Evolutionary conservation across 2,797 vertebrate species (phyloP), one percentile per base, ranked within the genome.

Genomic region (Acestrorhynchus altus): DNA sequence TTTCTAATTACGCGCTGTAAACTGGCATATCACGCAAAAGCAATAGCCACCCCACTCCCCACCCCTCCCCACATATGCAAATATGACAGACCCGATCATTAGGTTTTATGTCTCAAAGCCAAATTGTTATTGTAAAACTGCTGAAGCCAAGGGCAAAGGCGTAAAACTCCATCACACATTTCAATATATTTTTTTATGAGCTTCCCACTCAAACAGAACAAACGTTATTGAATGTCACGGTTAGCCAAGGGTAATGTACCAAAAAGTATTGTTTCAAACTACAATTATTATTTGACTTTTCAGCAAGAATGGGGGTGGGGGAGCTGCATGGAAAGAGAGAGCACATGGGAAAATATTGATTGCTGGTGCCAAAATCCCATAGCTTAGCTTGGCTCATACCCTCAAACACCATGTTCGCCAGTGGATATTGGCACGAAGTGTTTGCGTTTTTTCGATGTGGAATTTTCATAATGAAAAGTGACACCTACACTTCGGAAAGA

Each of bases 41-140:
- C 88, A 91, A 91, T 92, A 91, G 91, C 86, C 87, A 85, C 84
- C 86, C 88, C 84, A 85, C 59, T 70, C 24, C 66, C 66, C 47
- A 40, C 66, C 44, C 74, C 61, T 88, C 89, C 89, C 88, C 85
- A 90, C 88, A 89, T 92, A 93, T 92, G 93, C 92, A 94, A 93
- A 94, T 93, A 91, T 92, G 90, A 92, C 92, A 90, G 88, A 91
- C 88, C 88, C 88, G 88, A 92, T 94, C 92, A 92, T 93, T 93
- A 92, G 92, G 88, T 91, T 92, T 91, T 92, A 91, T 92, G 90
- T 91, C 89, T 91, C 89, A 85, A 88, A 90, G 85, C 87, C 87
- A 91, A 92, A 93, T 94, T 93, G 91, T 92, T 90, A 92, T 91
- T 92, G 91, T 92, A 89, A 89, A 92, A 88, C 82, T 85, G 87